phyloP scores from a whole-genome alignment of 2,888 invertebrate genomes.

The Serrognathus titanus region DNA sequence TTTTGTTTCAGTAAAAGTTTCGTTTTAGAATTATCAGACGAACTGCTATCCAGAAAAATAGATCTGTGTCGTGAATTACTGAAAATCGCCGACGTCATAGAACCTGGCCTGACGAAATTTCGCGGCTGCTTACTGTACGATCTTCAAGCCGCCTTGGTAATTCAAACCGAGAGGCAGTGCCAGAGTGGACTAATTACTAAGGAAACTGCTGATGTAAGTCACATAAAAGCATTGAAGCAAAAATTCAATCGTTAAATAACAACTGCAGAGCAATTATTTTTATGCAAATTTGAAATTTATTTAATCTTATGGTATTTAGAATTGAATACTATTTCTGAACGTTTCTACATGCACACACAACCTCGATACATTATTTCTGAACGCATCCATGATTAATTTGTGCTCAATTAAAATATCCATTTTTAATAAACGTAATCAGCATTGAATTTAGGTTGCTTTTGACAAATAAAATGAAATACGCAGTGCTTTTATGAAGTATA shows the following conservation, averaged over 20 bases:
- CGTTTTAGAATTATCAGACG: conserved; percentile 55
- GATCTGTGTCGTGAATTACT: conserved; percentile 65
- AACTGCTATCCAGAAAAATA: conserved; percentile 58
- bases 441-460: too few relatives aligned
- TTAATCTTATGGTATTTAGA: too few relatives aligned
- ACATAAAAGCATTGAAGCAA: background rate
- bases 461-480: too few relatives aligned
- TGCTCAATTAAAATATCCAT: too few relatives aligned
- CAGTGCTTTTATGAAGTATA: background rate
- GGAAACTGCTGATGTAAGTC: conserved; percentile 53
- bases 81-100: conserved; percentile 60
- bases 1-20: background rate
- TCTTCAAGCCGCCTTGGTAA: conserved; percentile 60
- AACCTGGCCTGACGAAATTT: conserved; percentile 63
- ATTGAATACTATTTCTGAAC: too few relatives aligned
- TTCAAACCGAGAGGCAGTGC: conserved; percentile 57
- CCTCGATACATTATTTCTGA: too few relatives aligned
- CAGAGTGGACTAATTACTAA: conserved; percentile 54
- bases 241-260: too few relatives aligned
- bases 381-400: too few relatives aligned
- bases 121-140: conserved; percentile 64
- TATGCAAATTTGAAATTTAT: too few relatives aligned
- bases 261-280: too few relatives aligned
- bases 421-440: too few relatives aligned
- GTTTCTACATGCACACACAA: too few relatives aligned